Conservation (phyloP, 2,797 vertebrate genomes). For the Scarus forsteni region DNA sequence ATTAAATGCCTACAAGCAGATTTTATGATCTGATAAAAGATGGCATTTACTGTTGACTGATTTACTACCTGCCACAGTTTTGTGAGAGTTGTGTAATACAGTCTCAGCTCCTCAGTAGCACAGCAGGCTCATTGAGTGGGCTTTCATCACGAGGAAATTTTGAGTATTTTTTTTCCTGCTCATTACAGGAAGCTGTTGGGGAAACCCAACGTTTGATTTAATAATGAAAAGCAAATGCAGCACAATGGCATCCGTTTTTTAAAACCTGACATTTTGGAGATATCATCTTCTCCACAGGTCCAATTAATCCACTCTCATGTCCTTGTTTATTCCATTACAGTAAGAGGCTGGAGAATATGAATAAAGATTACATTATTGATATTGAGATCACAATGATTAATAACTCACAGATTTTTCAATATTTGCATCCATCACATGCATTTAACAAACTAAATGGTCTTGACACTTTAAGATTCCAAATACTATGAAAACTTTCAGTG, state of each 20-base stretch:
- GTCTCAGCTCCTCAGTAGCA: slow-evolving; percentile 63
- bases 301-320: slow-evolving; percentile 24
- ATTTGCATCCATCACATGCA: too few relatives aligned
- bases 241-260: slow-evolving; percentile 4
- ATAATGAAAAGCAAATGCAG: background rate
- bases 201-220: slow-evolving; percentile 11
- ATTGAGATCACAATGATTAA: too few relatives aligned
- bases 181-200: slow-evolving; percentile 16
- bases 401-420: too few relatives aligned
- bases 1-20: slow-evolving; percentile 86
- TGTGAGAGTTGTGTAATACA: slow-evolving; percentile 78
- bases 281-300: slow-evolving; percentile 16
- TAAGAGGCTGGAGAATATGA: too few relatives aligned
- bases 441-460: too few relatives aligned
- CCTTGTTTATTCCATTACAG: background rate
- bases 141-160: slow-evolving; percentile 60
- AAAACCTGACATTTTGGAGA: slow-evolving; percentile 1
- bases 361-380: too few relatives aligned
- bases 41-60: slow-evolving; percentile 86
- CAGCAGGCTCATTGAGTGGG: slow-evolving; percentile 61
- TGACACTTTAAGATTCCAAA: too few relatives aligned
- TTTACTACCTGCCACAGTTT: slow-evolving; percentile 83
- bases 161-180: slow-evolving; percentile 2
- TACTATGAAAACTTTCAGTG: too few relatives aligned
- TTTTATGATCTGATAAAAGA: slow-evolving; percentile 89